Conservation (phyloP, 1,140 invertebrate species). For the Brachionus rotundiformis region DNA sequence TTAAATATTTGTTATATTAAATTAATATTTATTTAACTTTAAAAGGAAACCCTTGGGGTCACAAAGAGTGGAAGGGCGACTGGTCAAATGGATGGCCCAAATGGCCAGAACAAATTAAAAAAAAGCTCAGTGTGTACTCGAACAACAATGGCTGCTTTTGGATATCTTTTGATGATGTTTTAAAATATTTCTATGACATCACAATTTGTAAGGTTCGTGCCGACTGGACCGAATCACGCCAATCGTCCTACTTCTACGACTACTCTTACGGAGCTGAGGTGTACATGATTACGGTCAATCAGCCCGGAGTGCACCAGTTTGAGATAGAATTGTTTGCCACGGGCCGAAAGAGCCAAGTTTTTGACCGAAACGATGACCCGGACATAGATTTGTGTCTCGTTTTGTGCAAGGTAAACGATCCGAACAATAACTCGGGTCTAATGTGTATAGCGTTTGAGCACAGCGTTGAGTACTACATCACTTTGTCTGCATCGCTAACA, state of each 20-base stretch:
- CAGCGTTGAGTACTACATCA: slow-evolving; percentile 47
- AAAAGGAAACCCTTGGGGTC: slow-evolving; percentile 50
- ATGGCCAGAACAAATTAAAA: slow-evolving; percentile 34
- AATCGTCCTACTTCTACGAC: slow-evolving; percentile 45
- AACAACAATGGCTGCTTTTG: slow-evolving; percentile 51
- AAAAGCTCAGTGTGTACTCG: slow-evolving; percentile 45
- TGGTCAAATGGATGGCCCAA: slow-evolving; percentile 16
- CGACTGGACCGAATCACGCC: slow-evolving; percentile 47
- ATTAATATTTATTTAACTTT: background rate
- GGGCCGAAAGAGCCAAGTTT: slow-evolving; percentile 11
- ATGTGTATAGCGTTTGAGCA: slow-evolving; percentile 35
- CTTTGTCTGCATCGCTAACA: slow-evolving; percentile 18
- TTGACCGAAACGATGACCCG: slow-evolving; percentile 46
- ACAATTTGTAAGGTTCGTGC: slow-evolving; percentile 48
- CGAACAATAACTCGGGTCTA: slow-evolving; percentile 24
- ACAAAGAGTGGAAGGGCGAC: slow-evolving; percentile 48
- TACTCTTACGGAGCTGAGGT: slow-evolving; percentile 33
- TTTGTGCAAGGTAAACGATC: slow-evolving; percentile 38
- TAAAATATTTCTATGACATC: slow-evolving; percentile 51
- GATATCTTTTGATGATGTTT: slow-evolving; percentile 47
- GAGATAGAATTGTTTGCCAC: slow-evolving; percentile 42
- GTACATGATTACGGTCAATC: slow-evolving; percentile 39
- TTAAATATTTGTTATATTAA: too few species aligned
- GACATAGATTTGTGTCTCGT: slow-evolving; percentile 49
- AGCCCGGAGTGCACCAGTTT: slow-evolving; percentile 42